Evolutionary conservation across 2,888 invertebrate species (phyloP), one percentile per base, ranked within the genome.

Genomic region (Desoria tigrina): DNA sequence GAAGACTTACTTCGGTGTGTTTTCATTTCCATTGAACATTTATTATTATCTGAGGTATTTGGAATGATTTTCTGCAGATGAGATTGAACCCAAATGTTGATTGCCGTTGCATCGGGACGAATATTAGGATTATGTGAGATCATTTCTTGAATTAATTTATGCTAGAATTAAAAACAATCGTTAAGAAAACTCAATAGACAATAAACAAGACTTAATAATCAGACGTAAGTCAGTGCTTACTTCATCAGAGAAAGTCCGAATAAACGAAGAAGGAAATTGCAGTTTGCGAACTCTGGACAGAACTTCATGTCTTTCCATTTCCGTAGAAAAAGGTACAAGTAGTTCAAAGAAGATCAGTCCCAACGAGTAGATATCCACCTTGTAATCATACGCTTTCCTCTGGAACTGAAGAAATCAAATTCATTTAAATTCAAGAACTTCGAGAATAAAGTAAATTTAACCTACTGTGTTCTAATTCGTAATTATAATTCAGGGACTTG

Each of bases 271-370:
- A 0, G 94, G 92, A 80, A 90, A 92, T 21, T 81, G 80, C 2
- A 86, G 85, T 54, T 85, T 84, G 58, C 90, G 84, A 42, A 91
- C 82, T 71, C 85, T 82, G 61, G 85, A 83, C 58, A 94, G 81
- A 7, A 87, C 86, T 45, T 84, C 81, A 68, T 90, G 84, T 59
- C 97, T 84, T 81, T 99, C 98, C 86, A 94, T 89, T 80, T 93
- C 90, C 0, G 98, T 98, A 11, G 83, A 82, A 80, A 98, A 97
- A 21, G 94, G 92, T 60, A 90, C 88, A 49, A 97, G 83, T 63
- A 99, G 80, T 82, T 99, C 99, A 80, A 95, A 92, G 74, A 96
- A 86, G 69, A 99, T 94, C 65, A 99, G 84, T 0, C 96, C 97
- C 72, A 97, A 83, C 0, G 96, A 93, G 82, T 90, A 97, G 66